Percentiles rank a stretch among this genome's conserved stretches.
phyloP scores from a whole-genome alignment of 2,888 invertebrate species.

The Hemaris fuciformis region DNA sequence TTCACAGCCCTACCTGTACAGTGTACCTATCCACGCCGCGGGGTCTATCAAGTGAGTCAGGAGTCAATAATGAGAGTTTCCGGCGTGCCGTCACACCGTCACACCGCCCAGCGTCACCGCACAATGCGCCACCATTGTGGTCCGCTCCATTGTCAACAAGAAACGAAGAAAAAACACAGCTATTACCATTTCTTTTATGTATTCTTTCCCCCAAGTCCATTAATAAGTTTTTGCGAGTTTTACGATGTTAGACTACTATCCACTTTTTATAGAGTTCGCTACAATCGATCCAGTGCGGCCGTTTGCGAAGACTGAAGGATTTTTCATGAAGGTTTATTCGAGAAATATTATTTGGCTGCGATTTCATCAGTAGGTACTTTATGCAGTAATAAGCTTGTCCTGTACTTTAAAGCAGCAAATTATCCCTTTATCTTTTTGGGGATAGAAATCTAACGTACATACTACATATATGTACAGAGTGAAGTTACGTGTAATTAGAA shows the following conservation, averaged over 20 bases:
- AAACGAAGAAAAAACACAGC: neutral
- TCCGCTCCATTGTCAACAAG: neutral
- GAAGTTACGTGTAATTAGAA: no score
- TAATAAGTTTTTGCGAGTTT: constrained; percentile 2
- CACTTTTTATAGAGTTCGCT: neutral
- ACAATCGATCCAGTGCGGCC: no score
- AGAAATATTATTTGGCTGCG: no score
- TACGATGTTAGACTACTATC: neutral
- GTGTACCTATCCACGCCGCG: neutral
- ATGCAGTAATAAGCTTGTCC: no score
- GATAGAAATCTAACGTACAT: no score
- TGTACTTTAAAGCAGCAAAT: no score
- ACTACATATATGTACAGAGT: no score
- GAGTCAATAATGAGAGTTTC: neutral
- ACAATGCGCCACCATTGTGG: no score
- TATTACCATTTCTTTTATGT: neutral
- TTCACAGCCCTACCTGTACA: no score
- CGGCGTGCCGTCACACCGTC: neutral
- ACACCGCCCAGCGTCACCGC: neutral
- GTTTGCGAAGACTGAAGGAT: no score
- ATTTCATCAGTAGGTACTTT: neutral
- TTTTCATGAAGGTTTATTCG: no score
- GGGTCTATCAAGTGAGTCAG: neutral
- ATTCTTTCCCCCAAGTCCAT: neutral
- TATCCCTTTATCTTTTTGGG: no score